Evolutionary conservation across 2,797 vertebrate genomes (phyloP), one percentile per base, ranked within the genome.

Genomic region (Paratrypauchen microcephalus): DNA sequence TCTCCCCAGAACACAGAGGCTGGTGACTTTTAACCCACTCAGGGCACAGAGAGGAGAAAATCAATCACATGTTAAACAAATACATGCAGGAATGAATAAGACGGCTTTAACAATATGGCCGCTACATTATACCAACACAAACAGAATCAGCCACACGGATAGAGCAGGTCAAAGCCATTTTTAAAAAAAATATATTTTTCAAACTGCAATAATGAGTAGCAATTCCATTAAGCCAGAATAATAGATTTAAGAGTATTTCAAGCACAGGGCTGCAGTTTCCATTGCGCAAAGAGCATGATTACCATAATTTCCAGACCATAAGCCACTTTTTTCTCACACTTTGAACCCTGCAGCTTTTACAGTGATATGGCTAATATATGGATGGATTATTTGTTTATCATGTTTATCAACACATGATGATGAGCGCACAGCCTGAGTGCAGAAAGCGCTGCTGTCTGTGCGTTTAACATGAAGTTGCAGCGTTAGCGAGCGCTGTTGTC

Each of bases 1-100:
- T 93, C 86, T 88, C 67, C 36, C 74, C 77, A 57, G 70, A 79
- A 69, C 80, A 84, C 80, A 78, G 81, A 88, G 85, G 75, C 72
- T 55, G 65, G 65, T 75, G 81, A 85, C 69, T 82, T 83, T 92
- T 92, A 92, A 92, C 90, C 87, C 88, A 73, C 89, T 92, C 85
- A 71, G 48, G 54, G 71, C 41, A 63, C 47, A 13, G 47, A 77
- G 77, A 88, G n/a, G 65, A 63, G 67, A 75, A 75, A 89, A 91
- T 91, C 88, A 90, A 91, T 92, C 86, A 89, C 68, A 7, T 24
- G 67, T 66, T 66, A 60, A 36, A 69, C 24, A 55, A 52, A 57
- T 39, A 75, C 56, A 65, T n/a, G 52, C 13, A 65, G 2, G 66
- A 58, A 52, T 57, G 76, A 58, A 59, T 61, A 32, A 60, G 68